These are phyloP conservation scores for Sesamia inferens DNA, from an alignment of 2,888 invertebrate species.

Conservation along the genomic window DNA sequence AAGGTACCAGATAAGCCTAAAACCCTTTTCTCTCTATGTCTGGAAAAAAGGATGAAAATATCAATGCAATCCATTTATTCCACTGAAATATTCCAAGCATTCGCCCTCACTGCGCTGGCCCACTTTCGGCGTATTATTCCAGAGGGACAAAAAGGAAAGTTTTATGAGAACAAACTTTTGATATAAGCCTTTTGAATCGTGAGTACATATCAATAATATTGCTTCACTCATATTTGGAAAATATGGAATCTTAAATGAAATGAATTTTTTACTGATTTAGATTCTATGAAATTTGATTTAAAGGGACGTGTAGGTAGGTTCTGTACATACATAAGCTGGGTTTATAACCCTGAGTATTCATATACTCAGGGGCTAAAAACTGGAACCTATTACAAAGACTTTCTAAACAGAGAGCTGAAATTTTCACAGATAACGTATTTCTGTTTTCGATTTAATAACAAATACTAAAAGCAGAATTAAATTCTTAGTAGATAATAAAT, in stretches of 20 bases:
- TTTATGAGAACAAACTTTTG: slow-evolving; percentile 50
- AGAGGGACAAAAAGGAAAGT: slow-evolving; percentile 48
- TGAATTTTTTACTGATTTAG: slow-evolving; percentile 7
- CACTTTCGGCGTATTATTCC: slow-evolving; percentile 36
- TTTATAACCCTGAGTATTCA: no score
- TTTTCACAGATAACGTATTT: no score
- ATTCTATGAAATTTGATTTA: neutral
- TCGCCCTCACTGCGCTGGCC: slow-evolving; percentile 14
- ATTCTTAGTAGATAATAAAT: no score
- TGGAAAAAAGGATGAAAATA: slow-evolving; percentile 22
- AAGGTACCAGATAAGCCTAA: neutral
- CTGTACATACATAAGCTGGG: no score
- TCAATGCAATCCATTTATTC: slow-evolving; percentile 51
- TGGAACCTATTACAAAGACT: no score
- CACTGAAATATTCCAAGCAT: slow-evolving; percentile 35
- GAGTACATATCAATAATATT: slow-evolving; percentile 34
- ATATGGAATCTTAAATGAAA: slow-evolving; percentile 13
- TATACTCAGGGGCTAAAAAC: no score
- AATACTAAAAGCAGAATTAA: no score
- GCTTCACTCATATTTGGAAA: slow-evolving; percentile 10
- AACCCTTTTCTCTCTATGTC: neutral
- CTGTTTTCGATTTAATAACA: no score
- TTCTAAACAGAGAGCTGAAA: no score
- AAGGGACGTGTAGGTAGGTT: no score
- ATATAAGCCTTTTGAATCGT: slow-evolving; percentile 54